These are phyloP conservation scores for Heterochromis multidens DNA, from an alignment of 2,113 vertebrate species.

Conservation along the genomic window DNA sequence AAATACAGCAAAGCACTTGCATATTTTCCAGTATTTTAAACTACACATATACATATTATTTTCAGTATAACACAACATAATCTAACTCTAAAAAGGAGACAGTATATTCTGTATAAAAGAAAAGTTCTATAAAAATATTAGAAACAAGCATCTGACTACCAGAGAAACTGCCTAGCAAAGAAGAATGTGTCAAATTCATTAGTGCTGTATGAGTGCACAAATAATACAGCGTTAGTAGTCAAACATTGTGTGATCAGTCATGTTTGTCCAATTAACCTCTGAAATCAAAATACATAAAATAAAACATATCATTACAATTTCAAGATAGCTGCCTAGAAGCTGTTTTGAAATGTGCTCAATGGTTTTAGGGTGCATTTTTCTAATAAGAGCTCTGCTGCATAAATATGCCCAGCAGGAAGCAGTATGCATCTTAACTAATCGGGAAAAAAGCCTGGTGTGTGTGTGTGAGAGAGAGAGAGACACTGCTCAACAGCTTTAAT, in stretches of 20 bases:
- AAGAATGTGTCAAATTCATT: neutral
- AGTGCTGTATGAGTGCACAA: neutral
- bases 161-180: neutral
- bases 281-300: neutral
- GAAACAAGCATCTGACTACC: neutral
- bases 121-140: neutral
- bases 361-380: neutral
- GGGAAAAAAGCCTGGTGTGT: neutral
- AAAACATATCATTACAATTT: neutral
- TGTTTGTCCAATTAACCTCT: neutral
- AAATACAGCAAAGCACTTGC: too few relatives aligned
- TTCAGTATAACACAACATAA: neutral
- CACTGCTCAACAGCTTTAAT: neutral
- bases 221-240: neutral
- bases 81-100: neutral
- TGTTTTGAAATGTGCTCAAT: neutral
- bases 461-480: neutral
- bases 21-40: too few relatives aligned
- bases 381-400: neutral
- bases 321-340: neutral
- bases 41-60: fast-evolving
- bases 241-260: neutral
- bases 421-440: neutral
- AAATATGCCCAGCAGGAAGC: constrained; percentile 2
- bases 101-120: neutral